Conservation (phyloP, 2,113 vertebrate species). For the Peromyscus leucopus region DNA sequence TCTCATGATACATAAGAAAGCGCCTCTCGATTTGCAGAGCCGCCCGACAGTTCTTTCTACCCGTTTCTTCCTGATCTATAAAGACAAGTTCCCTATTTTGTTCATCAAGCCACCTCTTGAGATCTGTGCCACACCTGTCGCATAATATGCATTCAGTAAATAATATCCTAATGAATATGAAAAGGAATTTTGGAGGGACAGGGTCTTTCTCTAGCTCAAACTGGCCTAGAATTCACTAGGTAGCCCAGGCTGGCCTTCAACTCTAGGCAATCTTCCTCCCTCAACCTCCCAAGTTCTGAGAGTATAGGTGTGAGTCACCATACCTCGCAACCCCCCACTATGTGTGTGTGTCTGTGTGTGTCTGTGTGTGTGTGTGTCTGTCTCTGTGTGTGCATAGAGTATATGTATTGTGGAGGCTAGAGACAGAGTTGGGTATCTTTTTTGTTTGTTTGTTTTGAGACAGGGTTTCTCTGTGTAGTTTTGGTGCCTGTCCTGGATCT, state of each 20-base stretch:
- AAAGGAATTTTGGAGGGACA: background rate
- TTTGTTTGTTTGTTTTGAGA: no score
- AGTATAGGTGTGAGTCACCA: background rate
- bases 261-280: background rate
- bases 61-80: background rate
- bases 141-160: background rate
- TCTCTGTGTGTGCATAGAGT: background rate
- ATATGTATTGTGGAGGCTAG: no score
- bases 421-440: background rate
- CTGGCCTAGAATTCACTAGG: background rate
- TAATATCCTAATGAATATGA: background rate
- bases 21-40: background rate
- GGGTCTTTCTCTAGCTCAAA: background rate
- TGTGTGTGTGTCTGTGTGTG: background rate
- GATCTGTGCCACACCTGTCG: background rate
- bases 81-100: background rate
- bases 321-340: background rate
- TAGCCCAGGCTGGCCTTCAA: background rate
- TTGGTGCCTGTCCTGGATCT: no score
- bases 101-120: background rate
- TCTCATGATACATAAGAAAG: background rate
- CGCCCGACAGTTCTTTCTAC: background rate
- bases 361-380: background rate
- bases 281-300: background rate
- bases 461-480: no score